Conservation (phyloP, 2,113 vertebrate genomes). For the Penelope pileata region DNA sequence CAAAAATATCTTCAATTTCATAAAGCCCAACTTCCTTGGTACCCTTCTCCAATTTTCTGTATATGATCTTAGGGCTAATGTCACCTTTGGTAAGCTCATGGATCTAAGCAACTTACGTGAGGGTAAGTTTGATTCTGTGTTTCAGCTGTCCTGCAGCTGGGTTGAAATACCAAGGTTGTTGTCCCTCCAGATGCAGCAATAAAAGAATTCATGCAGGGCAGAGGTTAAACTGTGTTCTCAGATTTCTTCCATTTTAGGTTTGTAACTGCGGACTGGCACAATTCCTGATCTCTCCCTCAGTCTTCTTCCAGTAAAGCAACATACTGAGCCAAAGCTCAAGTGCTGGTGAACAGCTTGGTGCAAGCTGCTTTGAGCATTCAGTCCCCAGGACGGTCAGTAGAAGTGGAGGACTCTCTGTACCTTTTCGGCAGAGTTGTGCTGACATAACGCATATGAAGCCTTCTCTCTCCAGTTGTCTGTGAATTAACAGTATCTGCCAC, state of each 20-base stretch:
- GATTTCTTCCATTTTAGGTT: not conserved
- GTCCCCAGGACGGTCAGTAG: constrained; percentile 7
- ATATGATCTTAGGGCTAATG: not conserved
- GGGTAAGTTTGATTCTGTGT: not conserved
- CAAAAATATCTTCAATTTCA: not conserved
- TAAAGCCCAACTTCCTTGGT: not conserved
- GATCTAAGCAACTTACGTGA: not conserved
- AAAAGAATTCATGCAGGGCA: not conserved
- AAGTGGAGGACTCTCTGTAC: constrained; percentile 9
- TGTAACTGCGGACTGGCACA: not conserved
- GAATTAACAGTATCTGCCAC: not conserved
- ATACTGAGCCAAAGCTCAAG: not conserved
- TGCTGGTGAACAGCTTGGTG: not conserved
- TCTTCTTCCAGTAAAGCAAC: not conserved
- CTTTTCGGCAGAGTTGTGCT: not conserved
- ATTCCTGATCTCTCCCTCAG: not conserved
- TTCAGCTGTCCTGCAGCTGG: not conserved
- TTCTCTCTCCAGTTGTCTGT: not conserved
- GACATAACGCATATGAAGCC: not conserved
- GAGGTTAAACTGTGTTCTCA: not conserved
- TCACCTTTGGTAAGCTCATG: not conserved
- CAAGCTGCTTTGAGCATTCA: not conserved
- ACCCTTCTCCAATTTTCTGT: not conserved
- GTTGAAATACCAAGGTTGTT: not conserved
- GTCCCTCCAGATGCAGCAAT: not conserved